Percentiles rank a stretch among this genome's conserved stretches.
phyloP scores from a whole-genome alignment of 2,113 vertebrate species.

The Brachyhypopomus gauderio region DNA sequence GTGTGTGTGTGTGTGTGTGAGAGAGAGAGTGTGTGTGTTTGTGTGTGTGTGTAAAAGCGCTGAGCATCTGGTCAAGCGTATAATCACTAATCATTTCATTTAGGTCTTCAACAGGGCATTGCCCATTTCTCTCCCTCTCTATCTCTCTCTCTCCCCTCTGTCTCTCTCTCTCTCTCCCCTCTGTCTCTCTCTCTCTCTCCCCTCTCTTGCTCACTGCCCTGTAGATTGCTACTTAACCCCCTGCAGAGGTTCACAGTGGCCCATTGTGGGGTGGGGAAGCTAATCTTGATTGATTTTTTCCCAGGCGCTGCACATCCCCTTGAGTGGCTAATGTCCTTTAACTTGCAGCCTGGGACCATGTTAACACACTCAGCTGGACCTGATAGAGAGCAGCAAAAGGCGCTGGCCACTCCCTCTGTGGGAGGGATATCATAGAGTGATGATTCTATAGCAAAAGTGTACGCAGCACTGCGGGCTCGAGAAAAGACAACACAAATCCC shows the following conservation, averaged over 20 bases:
- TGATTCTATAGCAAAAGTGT: conserved; percentile 24
- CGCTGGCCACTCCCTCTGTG: neutral
- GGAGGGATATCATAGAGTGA: neutral
- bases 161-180: conserved; percentile 12
- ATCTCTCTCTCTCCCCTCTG: neutral
- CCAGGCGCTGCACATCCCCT: conserved; percentile 47
- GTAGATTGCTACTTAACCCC: conserved; percentile 65
- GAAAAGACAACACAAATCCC: neutral
- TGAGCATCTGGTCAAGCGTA: conserved; percentile 11
- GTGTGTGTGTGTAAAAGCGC: conserved; percentile 11
- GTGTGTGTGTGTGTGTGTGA: neutral
- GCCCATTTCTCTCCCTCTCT: neutral
- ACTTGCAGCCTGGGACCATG: conserved; percentile 38
- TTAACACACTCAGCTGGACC: conserved; percentile 45
- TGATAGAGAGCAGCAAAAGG: conserved; percentile 4
- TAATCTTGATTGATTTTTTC: conserved; percentile 70
- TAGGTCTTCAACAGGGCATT: conserved; percentile 21
- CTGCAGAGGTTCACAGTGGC: conserved; percentile 63
- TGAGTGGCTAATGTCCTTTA: conserved; percentile 60
- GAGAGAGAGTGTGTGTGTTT: conserved; percentile 12
- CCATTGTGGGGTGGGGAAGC: conserved; percentile 58
- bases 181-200: neutral
- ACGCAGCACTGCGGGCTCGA: conserved; percentile 6
- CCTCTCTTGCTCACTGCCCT: conserved; percentile 9
- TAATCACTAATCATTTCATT: conserved; percentile 43